Evolutionary conservation across 2,888 invertebrate genomes (phyloP).

Genomic region (Eupithecia subfuscata): DNA sequence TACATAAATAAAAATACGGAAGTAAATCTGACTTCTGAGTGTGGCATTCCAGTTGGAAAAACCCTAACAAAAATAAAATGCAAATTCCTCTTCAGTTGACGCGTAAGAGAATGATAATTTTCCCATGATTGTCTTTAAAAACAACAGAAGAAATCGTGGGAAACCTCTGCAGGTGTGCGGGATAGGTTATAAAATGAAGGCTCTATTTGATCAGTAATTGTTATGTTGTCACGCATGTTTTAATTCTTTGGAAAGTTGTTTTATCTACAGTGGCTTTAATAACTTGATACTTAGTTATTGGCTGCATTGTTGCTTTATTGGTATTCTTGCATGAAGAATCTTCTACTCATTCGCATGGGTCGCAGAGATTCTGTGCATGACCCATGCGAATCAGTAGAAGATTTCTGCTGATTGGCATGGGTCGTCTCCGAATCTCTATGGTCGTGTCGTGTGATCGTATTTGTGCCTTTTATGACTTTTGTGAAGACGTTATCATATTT

Average conservation of each 20-base stretch:
- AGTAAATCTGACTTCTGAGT: not conserved
- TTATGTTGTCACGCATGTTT: slow-evolving; percentile 34
- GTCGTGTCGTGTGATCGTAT: no score
- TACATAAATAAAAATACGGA: not conserved
- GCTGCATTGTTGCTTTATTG: no score
- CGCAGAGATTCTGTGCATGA: no score
- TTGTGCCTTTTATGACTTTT: no score
- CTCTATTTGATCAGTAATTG: slow-evolving; percentile 50
- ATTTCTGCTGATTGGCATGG: no score
- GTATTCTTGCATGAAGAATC: not conserved
- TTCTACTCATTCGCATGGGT: no score
- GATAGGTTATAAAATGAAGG: slow-evolving; percentile 56
- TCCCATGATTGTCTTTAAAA: slow-evolving; percentile 67
- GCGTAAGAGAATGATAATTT: slow-evolving; percentile 52
- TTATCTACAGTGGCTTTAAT: not conserved
- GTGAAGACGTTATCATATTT: no score
- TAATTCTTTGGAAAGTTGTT: slow-evolving; percentile 17
- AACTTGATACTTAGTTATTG: no score
- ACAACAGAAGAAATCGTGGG: slow-evolving; percentile 70
- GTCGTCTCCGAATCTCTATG: no score
- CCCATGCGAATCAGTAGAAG: no score
- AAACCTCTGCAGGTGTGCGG: slow-evolving; percentile 68
- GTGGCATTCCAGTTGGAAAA: slow-evolving; percentile 1
- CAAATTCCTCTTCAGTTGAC: slow-evolving; percentile 20
- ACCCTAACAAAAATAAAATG: slow-evolving; percentile 3